Base-by-base conservation (phyloP, 2,113 vertebrate genomes). In the Callospermophilus lateralis region DNA sequence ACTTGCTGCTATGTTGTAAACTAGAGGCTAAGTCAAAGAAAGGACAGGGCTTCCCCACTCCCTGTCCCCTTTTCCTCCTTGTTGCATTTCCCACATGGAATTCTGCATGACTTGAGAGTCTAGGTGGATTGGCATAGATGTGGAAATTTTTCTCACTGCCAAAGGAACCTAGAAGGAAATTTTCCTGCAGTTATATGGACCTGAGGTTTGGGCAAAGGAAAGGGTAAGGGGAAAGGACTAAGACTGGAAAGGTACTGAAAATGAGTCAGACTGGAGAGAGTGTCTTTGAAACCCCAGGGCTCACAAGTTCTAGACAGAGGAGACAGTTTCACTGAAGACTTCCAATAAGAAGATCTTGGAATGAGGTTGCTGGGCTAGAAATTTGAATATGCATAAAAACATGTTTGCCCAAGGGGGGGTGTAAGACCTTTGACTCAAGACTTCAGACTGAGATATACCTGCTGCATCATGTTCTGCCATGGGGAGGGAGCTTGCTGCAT, bases 131-230 rank as follows among this genome's bases (percentile, higher is more conserved):
- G 55, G 17, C n/a, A 45, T 20, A 80, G 10, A 30, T 65, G 39
- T 72, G 45, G 26, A 30, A 55, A 22, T 65, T 53, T 51, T 15
- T 85, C 37, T 89, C 8, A 58, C 9, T 85, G 12, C 37, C 9
- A 6, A 84, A 20, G 34, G 17, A 89, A 8, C 0, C 20, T 6
- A 28, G n/a, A 58, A 48, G 22, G 42, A 73, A 86, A 93, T 8
- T 0, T 63, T 80, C 13, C 72, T 84, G 8, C 22, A 83, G 16
- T 77, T 53, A 65, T 58, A n/a, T 37, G 10, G 20, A 28, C 17
- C 16, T 58, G 8, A 39, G 22, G n/a, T n/a, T n/a, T n/a, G 22
- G 1, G 4, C 0, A 81, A 1, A 24, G 1, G 8, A 15, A 32
- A 68, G 16, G 0, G 19, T 22, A 63, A 53, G 13, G 19, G 34